These are phyloP conservation scores for Daktulosphaira vitifoliae DNA, from an alignment of 1,140 invertebrate species.

Conservation along the genomic window DNA sequence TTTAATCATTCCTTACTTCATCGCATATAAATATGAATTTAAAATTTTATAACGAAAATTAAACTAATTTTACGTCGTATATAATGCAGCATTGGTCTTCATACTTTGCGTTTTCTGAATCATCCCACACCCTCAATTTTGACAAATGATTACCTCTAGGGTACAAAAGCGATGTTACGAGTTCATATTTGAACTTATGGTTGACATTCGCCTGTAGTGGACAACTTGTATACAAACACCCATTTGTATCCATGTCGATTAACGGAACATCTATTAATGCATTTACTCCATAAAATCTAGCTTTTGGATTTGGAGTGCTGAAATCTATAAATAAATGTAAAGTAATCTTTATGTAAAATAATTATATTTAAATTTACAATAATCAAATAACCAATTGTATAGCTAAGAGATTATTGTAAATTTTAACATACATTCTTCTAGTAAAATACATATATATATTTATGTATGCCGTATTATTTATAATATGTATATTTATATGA, in stretches of 20 bases:
- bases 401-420: too few species aligned
- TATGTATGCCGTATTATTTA: too few species aligned
- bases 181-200: neutral
- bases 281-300: neutral
- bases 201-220: neutral
- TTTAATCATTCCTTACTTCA: too few species aligned
- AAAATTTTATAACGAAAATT: too few species aligned
- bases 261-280: neutral
- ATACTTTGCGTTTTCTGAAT: neutral
- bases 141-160: neutral
- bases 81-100: conserved; percentile 7
- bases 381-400: too few species aligned
- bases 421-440: too few species aligned
- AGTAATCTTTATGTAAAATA: too few species aligned
- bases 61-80: too few species aligned
- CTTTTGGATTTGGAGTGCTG: neutral
- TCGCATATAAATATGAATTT: too few species aligned
- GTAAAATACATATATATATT: too few species aligned
- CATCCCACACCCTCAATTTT: conserved; percentile 3
- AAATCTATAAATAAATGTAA: conserved; percentile 16
- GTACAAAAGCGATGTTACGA: neutral
- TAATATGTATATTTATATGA: too few species aligned
- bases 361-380: too few species aligned
- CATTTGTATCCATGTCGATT: conserved; percentile 9
- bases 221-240: neutral